These are phyloP conservation scores for Macrotus californicus DNA, from an alignment of 2,113 vertebrate genomes.

Conservation along the genomic window DNA sequence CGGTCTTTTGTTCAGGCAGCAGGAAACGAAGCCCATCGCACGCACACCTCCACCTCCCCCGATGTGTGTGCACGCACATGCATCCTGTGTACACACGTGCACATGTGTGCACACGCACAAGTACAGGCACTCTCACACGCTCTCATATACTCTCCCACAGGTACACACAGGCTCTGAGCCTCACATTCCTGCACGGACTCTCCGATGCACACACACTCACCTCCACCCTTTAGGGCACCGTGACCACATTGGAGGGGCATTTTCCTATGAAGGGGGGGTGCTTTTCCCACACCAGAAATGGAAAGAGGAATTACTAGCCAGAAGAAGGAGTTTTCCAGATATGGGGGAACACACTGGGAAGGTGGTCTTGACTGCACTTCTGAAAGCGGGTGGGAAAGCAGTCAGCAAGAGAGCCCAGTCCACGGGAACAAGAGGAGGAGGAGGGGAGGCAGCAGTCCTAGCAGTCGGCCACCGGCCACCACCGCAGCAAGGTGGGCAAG, in stretches of 20 bases:
- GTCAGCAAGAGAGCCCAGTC: too few species aligned
- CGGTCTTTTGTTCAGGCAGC: constrained; percentile 63
- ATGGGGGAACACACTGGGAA: background rate
- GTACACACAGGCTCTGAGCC: background rate
- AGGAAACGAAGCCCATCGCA: background rate
- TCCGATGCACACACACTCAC: rapidly evolving
- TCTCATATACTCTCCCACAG: background rate
- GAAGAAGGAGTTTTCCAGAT: background rate
- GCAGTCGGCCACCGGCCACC: too few species aligned
- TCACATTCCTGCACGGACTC: rapidly evolving
- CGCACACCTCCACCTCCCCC: background rate
- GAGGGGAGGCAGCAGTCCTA: too few species aligned
- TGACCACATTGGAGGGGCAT: background rate
- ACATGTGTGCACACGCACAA: rapidly evolving
- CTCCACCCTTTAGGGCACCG: background rate
- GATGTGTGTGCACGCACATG: background rate
- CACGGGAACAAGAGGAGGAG: too few species aligned
- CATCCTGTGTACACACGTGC: background rate
- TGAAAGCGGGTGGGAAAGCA: background rate
- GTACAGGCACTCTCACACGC: too few species aligned
- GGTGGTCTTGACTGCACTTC: background rate
- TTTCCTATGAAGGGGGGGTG: background rate
- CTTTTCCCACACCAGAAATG: background rate
- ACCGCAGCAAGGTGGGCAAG: background rate
- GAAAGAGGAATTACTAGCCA: background rate